These are phyloP conservation scores for Brachyhypopomus gauderio DNA, from an alignment of 2,113 vertebrate species.

Conservation along the genomic window DNA sequence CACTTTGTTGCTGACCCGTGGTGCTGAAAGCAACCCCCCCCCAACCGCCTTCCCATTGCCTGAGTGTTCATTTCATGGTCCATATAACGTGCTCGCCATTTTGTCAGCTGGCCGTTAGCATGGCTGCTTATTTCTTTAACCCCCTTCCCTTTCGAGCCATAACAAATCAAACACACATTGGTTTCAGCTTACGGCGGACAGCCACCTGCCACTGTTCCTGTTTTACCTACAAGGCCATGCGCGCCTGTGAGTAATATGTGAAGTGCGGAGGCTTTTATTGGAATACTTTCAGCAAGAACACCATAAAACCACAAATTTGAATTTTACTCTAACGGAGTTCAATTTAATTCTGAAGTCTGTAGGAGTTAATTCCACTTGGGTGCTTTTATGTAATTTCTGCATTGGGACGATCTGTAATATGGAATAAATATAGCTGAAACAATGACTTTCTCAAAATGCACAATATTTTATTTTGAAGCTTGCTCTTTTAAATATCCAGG, in stretches of 20 bases:
- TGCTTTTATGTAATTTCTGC: slow-evolving; percentile 26
- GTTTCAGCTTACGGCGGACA: slow-evolving; percentile 65
- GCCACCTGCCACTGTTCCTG: slow-evolving; percentile 49
- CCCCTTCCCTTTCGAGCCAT: slow-evolving; percentile 78
- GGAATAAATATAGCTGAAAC: no score
- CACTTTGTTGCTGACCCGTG: slow-evolving; percentile 83
- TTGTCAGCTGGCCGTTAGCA: slow-evolving; percentile 81
- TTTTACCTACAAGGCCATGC: slow-evolving; percentile 65
- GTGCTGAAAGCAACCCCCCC: slow-evolving; percentile 73
- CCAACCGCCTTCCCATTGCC: slow-evolving; percentile 74
- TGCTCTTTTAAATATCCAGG: no score
- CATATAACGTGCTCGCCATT: slow-evolving; percentile 80
- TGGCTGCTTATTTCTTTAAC: slow-evolving; percentile 78
- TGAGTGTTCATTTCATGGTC: slow-evolving; percentile 85
- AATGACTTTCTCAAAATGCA: no score
- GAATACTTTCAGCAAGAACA: not conserved
- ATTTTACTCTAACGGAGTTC: not conserved
- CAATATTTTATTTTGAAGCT: no score
- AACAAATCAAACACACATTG: slow-evolving; percentile 78
- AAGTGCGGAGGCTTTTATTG: not conserved
- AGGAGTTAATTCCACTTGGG: no score
- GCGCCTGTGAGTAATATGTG: slow-evolving; percentile 41
- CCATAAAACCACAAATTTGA: not conserved
- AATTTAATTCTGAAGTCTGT: slow-evolving; percentile 28
- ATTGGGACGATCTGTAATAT: no score